A percentile compares a stretch with the other conserved stretches of the same genome.
phyloP scores from a whole-genome alignment of 2,888 invertebrate species.

The Lordiphosa andalusiaca region DNA sequence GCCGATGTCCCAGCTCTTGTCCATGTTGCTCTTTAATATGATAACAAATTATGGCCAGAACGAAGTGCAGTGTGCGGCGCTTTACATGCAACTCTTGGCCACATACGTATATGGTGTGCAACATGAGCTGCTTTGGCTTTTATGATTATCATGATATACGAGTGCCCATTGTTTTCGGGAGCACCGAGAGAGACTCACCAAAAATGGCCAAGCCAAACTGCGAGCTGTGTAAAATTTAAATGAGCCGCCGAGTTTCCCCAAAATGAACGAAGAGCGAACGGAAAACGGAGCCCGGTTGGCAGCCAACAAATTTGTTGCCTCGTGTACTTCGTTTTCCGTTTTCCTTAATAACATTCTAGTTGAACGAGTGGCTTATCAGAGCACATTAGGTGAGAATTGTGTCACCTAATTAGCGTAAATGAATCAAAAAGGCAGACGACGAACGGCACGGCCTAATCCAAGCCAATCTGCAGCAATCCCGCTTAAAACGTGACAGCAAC shows the following conservation, averaged over 20 bases:
- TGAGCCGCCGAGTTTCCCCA: slow-evolving; percentile 53
- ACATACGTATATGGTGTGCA: slow-evolving; percentile 59
- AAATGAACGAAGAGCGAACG: slow-evolving; percentile 6
- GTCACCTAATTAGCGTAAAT: slow-evolving; percentile 79
- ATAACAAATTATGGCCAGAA: slow-evolving; percentile 76
- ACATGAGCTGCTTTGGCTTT: slow-evolving; percentile 56
- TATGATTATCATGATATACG: slow-evolving; percentile 77
- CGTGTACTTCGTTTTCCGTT: slow-evolving; percentile 16
- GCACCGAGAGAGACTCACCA: slow-evolving; percentile 57
- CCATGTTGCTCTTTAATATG: slow-evolving; percentile 71
- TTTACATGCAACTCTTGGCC: slow-evolving; percentile 40
- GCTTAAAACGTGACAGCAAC: slow-evolving; percentile 59
- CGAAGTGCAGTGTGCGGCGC: slow-evolving; percentile 55
- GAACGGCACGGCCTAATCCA: slow-evolving; percentile 44
- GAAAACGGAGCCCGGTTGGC: slow-evolving; percentile 25
- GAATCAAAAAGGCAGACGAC: slow-evolving; percentile 53
- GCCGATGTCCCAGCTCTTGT: slow-evolving; percentile 38
- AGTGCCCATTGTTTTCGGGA: slow-evolving; percentile 71
- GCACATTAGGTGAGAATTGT: slow-evolving; percentile 79
- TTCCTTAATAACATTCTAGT: slow-evolving; percentile 34
- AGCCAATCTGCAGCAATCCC: slow-evolving; percentile 45
- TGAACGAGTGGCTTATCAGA: slow-evolving; percentile 54
- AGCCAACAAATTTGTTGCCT: slow-evolving; percentile 32
- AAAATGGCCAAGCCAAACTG: slow-evolving; percentile 57
- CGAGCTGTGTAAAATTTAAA: slow-evolving; percentile 66